A percentile compares a stretch with the other conserved stretches of the same genome.
Evolutionary conservation across 2,797 vertebrate species (phyloP).

Genomic region (Pitangus sulphuratus): DNA sequence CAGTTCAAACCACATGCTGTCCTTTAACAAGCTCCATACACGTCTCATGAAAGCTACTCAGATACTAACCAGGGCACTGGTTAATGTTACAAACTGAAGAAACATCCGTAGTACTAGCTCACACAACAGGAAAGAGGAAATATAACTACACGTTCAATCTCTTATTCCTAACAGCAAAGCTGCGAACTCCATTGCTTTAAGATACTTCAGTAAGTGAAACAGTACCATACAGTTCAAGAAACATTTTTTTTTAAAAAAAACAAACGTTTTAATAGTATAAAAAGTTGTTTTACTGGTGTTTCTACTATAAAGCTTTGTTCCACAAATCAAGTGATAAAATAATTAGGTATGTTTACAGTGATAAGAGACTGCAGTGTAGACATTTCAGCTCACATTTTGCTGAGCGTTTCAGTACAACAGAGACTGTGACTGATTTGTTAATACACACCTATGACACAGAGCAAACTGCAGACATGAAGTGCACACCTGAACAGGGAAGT

Average conservation of each 20-base stretch:
- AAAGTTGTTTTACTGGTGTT: constrained; percentile 75
- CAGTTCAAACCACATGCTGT: constrained; percentile 18
- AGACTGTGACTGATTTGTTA: constrained; percentile 41
- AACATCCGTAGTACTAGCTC: constrained; percentile 48
- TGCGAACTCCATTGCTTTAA: constrained; percentile 48
- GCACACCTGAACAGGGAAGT: constrained; percentile 8
- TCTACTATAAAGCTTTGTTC: constrained; percentile 75
- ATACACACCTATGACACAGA: constrained; percentile 50
- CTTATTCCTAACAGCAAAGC: constrained; percentile 69
- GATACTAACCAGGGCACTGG: constrained; percentile 70
- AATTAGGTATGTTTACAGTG: constrained; percentile 69
- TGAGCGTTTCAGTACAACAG: constrained; percentile 40
- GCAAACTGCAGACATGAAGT: constrained; percentile 44
- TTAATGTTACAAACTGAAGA: constrained; percentile 68
- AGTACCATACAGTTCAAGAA: constrained; percentile 68
- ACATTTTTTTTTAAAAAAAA: constrained; percentile 6
- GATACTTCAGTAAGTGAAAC: constrained; percentile 69
- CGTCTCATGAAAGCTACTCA: constrained; percentile 65
- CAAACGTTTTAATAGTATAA: constrained; percentile 72
- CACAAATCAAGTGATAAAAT: constrained; percentile 70
- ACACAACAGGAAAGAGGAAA: constrained; percentile 62
- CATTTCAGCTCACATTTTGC: constrained; percentile 61
- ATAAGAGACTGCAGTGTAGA: constrained; percentile 72
- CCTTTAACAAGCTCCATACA: constrained; percentile 53
- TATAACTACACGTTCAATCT: constrained; percentile 67